Percentiles rank a stretch among this genome's conserved stretches.
phyloP scores from a whole-genome alignment of 1,140 invertebrate species.

The Pseudoatta argentina region DNA sequence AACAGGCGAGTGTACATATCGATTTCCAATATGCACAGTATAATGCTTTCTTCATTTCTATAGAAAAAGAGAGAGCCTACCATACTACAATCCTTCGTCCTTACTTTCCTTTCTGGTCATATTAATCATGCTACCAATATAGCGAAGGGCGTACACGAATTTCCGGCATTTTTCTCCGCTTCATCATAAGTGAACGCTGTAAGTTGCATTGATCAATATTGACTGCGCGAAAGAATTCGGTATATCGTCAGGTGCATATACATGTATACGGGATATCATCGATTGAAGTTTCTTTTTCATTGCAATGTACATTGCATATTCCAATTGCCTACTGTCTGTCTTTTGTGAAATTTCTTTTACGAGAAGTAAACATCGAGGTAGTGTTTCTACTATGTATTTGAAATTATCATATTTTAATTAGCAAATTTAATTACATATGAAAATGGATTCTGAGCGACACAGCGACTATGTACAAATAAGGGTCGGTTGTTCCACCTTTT shows the following conservation, averaged over 20 bases:
- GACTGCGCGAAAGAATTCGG: conserved; percentile 30
- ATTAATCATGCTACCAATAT: conserved; percentile 32
- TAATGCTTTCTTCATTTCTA: conserved; percentile 36
- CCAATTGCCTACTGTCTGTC: no score
- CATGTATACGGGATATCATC: neutral
- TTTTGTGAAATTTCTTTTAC: neutral
- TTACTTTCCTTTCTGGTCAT: conserved; percentile 30
- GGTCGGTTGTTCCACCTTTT: no score
- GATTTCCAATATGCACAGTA: conserved; percentile 67
- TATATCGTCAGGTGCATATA: conserved; percentile 6
- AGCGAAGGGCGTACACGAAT: conserved; percentile 24
- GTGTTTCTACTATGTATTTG: neutral
- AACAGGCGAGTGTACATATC: conserved; percentile 68
- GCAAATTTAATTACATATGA: neutral
- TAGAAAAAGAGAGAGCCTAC: neutral
- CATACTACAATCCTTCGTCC: conserved; percentile 48
- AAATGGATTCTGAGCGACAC: neutral
- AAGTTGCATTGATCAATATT: conserved; percentile 34
- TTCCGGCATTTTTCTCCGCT: conserved; percentile 45
- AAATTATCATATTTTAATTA: neutral
- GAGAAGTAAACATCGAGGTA: neutral
- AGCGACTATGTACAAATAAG: neutral
- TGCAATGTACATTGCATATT: no score
- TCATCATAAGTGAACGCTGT: conserved; percentile 12
- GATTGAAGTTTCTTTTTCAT: conserved; percentile 4